Conservation (phyloP, 2,888 invertebrate genomes). For the Incurvaria masculella region DNA sequence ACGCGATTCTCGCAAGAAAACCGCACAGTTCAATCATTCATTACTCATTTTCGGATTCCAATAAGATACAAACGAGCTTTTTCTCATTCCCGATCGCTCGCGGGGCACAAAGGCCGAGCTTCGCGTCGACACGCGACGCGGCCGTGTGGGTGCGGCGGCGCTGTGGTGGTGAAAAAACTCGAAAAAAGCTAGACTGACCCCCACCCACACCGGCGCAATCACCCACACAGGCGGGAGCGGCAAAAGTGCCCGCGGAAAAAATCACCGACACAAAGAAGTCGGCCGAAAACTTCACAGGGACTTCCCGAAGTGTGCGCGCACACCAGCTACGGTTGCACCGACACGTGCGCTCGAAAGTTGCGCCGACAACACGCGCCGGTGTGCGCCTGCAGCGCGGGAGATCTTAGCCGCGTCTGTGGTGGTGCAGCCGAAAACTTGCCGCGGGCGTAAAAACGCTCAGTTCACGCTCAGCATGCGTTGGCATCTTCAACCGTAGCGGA, state of each 20-base stretch:
- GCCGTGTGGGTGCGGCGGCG: constrained; percentile 24
- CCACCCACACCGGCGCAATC: constrained; percentile 33
- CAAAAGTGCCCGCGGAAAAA: constrained; percentile 40
- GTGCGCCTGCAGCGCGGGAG: no score
- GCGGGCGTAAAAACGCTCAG: no score
- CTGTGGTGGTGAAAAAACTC: constrained; percentile 39
- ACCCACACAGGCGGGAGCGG: constrained; percentile 8
- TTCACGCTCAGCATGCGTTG: no score
- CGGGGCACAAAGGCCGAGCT: constrained; percentile 50
- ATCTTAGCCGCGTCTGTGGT: no score
- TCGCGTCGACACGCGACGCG: constrained; percentile 29
- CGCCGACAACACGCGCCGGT: no score
- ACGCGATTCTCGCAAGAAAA: not conserved
- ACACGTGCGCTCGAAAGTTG: not conserved
- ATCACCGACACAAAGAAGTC: constrained; percentile 55
- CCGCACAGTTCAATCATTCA: constrained; percentile 44
- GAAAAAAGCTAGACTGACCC: constrained; percentile 52
- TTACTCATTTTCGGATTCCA: constrained; percentile 53
- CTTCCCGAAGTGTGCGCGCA: not conserved
- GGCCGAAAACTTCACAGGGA: constrained; percentile 40
- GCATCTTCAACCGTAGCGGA: no score
- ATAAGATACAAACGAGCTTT: constrained; percentile 43
- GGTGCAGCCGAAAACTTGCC: no score
- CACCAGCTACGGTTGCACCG: no score
- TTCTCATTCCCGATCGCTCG: constrained; percentile 36